Conservation (phyloP, 2,113 vertebrate genomes). For the Perca schrenkii region DNA sequence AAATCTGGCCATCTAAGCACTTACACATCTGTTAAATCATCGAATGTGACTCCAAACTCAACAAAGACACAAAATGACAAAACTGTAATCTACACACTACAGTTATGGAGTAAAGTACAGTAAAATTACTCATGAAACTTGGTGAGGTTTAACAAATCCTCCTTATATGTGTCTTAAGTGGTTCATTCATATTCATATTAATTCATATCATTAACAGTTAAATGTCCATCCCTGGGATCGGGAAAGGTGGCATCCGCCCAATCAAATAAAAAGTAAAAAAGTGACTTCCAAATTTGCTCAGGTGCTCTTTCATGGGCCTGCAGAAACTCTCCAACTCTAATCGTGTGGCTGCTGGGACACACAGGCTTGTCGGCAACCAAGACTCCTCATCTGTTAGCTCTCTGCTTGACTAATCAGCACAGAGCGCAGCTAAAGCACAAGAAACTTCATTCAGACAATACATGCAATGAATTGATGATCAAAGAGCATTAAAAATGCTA, state of each 20-base stretch:
- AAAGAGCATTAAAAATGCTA: slow-evolving; percentile 35
- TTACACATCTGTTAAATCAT: background rate
- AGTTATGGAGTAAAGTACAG: background rate
- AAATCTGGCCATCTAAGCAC: too few species aligned
- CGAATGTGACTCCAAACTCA: background rate
- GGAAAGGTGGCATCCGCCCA: background rate
- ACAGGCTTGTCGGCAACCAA: slow-evolving; percentile 9
- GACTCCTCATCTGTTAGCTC: slow-evolving; percentile 35
- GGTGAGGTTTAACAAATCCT: background rate
- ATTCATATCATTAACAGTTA: background rate
- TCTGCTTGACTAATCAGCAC: slow-evolving; percentile 45
- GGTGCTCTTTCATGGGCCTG: background rate
- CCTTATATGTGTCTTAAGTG: background rate
- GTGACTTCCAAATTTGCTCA: slow-evolving; percentile 1
- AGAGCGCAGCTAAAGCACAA: slow-evolving; percentile 58
- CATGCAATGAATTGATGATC: slow-evolving; percentile 44
- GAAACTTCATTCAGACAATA: slow-evolving; percentile 53
- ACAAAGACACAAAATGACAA: background rate
- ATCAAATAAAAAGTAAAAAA: too few species aligned
- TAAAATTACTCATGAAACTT: background rate
- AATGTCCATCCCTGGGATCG: slow-evolving; percentile 3
- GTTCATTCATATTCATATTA: background rate
- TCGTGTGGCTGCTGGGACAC: slow-evolving; percentile 8
- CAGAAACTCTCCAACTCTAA: slow-evolving; percentile 23
- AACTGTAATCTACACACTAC: background rate